Percentiles rank a stretch among this genome's conserved stretches.
Evolutionary conservation across 2,888 invertebrate species (phyloP).

Genomic region (Acanthosepion lycidas): DNA sequence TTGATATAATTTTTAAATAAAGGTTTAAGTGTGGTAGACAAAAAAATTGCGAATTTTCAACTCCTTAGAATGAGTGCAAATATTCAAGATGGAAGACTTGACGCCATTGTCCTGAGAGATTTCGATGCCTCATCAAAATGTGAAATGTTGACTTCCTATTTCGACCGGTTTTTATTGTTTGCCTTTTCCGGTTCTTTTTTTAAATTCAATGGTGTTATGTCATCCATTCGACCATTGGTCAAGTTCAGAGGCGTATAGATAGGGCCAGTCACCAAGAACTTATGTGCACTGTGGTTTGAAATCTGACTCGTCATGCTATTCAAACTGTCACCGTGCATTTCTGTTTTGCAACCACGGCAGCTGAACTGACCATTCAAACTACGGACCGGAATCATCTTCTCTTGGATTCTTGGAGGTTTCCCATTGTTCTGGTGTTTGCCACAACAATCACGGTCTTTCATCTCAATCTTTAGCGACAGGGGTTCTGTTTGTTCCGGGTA

Average conservation of each 20-base stretch:
- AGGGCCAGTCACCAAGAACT: not conserved
- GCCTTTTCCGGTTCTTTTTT: constrained; percentile 43
- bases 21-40: no score
- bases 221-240: constrained; percentile 36
- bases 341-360: constrained; percentile 18
- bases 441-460: not conserved
- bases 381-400: not conserved
- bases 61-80: not conserved
- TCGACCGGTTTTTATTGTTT: not conserved
- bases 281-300: constrained; percentile 2
- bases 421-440: constrained; percentile 11
- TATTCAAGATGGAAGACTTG: not conserved
- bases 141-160: not conserved
- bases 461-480: constrained; percentile 21
- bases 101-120: not conserved
- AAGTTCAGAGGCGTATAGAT: constrained; percentile 20
- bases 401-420: not conserved
- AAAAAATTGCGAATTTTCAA: not conserved
- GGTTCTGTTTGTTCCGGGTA: constrained; percentile 40
- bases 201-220: constrained; percentile 8
- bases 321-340: not conserved
- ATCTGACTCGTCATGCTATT: not conserved
- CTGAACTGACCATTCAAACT: not conserved
- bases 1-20: no score
- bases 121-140: not conserved